Base-by-base conservation (phyloP, 2,888 invertebrate species). In the Coremacera marginata region DNA sequence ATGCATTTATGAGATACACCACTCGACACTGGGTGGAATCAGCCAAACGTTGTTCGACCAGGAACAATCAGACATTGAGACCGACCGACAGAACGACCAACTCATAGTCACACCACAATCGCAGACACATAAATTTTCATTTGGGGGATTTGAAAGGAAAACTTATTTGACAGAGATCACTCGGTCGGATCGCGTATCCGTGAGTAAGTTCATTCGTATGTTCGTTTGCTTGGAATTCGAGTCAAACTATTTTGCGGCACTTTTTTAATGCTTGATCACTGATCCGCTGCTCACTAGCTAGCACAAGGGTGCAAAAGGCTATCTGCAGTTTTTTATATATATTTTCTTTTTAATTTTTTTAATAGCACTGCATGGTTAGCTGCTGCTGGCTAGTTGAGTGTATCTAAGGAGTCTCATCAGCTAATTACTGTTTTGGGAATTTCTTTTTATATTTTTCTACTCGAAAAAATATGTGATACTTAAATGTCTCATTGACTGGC, bases 91-190 rank as follows among this genome's bases (percentile, higher is more conserved):
- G 2, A n/a, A 3, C 31, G 27, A 1, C 68, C 52, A 34, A 34
- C 14, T 34, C 7, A 37, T 31, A 31, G 57, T 31, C 70, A 70
- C 31, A 55, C 14, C 25, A 60, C 44, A 27, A 60, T 44, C 55
- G 55, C 16, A 65, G 74, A 65, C 67, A 74, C 67, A 74, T 74
- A 74, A 74, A 74, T 74, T 74, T 49, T 74, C 65, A 65, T 74
- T 74, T 72, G 72, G 60, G 60, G 72, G 14, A 68, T 55, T 67
- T 67, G 2, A 27, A 67, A 67, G 55, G 65, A 63, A 55, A 74
- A 74, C 55, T 74, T 67, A 74, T 74, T 67, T 65, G 74, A 74
- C 74, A 74, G 67, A 74, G 74, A 74, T 74, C 74, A 74, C 25
- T 74, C 67, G 74, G 74, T 74, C 55, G 74, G 37, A 65, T 52